phyloP scores from a whole-genome alignment of 2,888 invertebrate species.

The Sphinx pinastri region DNA sequence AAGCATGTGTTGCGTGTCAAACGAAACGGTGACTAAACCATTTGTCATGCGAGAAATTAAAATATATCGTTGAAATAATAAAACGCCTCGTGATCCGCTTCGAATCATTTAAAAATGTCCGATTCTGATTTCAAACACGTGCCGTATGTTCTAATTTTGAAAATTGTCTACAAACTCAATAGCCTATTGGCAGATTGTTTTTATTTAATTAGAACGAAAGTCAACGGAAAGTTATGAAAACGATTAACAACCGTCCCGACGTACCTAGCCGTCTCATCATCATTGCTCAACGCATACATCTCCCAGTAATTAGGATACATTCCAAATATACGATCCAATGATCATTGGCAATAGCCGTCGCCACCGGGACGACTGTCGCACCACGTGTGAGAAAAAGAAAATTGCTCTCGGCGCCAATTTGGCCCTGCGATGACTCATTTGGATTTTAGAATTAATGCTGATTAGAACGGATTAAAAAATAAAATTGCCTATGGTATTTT shows the following conservation, averaged over 20 bases:
- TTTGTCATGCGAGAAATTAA: slow-evolving; percentile 11
- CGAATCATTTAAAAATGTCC: slow-evolving; percentile 6
- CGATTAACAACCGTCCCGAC: slow-evolving; percentile 16
- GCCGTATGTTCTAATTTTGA: neutral
- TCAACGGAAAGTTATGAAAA: slow-evolving; percentile 3
- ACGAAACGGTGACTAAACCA: slow-evolving; percentile 18
- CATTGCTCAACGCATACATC: slow-evolving; percentile 23
- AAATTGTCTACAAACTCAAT: neutral
- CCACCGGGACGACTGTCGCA: slow-evolving; percentile 18
- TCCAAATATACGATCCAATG: slow-evolving; percentile 25
- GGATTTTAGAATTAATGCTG: slow-evolving; percentile 9
- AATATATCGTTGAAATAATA: slow-evolving; percentile 17
- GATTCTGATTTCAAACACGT: slow-evolving; percentile 8
- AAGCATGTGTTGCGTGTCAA: slow-evolving; percentile 19
- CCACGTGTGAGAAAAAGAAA: slow-evolving; percentile 23
- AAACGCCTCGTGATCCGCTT: neutral
- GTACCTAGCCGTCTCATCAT: neutral
- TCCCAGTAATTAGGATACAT: slow-evolving; percentile 26
- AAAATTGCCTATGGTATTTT: neutral
- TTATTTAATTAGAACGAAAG: slow-evolving; percentile 8
- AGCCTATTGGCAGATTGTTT: neutral
- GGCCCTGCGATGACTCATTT: slow-evolving; percentile 19
- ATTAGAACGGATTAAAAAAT: slow-evolving; percentile 14
- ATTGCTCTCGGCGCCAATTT: slow-evolving; percentile 25
- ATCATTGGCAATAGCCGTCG: slow-evolving; percentile 19